Evolutionary conservation across 2,888 invertebrate genomes (phyloP).

Genomic region (Adelphocoris suturalis): DNA sequence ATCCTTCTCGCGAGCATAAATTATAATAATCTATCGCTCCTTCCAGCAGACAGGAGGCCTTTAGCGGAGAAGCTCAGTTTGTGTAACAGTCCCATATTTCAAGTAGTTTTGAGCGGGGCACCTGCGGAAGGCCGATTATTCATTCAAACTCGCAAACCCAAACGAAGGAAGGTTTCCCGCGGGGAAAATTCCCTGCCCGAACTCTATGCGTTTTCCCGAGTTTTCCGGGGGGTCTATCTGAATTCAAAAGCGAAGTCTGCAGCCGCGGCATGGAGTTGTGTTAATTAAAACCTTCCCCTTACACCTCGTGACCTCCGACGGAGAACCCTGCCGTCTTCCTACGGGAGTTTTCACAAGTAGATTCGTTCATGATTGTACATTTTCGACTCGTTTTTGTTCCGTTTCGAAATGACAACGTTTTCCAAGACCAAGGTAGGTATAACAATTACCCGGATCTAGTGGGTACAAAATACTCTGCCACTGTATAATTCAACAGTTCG

Average conservation of each 20-base stretch:
- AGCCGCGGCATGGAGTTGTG: background rate
- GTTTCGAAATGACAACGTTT: background rate
- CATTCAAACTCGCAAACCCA: conserved; percentile 15
- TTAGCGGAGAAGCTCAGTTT: background rate
- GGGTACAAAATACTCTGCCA: too few relatives aligned
- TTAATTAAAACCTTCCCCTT: conserved; percentile 31
- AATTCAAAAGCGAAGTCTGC: conserved; percentile 17
- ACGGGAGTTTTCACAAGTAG: background rate
- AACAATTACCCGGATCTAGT: too few relatives aligned
- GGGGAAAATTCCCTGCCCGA: background rate
- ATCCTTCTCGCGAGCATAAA: background rate
- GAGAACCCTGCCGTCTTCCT: background rate
- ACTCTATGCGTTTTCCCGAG: background rate
- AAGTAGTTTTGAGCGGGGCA: background rate
- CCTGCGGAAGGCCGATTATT: conserved; percentile 39
- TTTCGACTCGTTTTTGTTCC: background rate
- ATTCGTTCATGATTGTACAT: background rate
- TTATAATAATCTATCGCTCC: conserved; percentile 3
- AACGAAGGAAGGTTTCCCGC: background rate
- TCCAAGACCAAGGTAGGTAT: too few relatives aligned
- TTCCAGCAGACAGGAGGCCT: background rate
- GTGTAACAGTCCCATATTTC: conserved; percentile 43
- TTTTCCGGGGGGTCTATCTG: background rate
- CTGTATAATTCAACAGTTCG: too few relatives aligned
- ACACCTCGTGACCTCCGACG: background rate